Base-by-base conservation (phyloP, 1,140 invertebrate genomes). In the Macrotrachela quadricornifera region DNA sequence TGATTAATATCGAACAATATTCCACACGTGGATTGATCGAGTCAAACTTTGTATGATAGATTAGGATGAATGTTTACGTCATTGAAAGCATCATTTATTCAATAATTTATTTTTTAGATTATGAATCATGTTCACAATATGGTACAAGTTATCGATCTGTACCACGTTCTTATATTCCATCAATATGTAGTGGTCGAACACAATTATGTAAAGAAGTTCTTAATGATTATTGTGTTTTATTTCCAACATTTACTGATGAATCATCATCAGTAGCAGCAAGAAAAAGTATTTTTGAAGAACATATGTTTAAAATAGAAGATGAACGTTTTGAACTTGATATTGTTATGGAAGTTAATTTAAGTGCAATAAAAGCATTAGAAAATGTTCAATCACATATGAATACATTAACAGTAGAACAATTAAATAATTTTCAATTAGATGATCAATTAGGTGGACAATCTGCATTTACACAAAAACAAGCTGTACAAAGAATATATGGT, bases 221-320 rank as follows among this genome's bases (percentile, higher is more conserved):
- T 1, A 97, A 97, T 66, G 88, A 96, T 64, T 88, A 84, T 10
- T 96, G 87, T 87, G 91, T 96, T 0, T 96, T 88, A 1, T 95
- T 96, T 65, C 91, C 92, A 0, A 88, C 88, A 0, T 97, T 90
- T 90, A 92, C 87, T 9, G 92, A 97, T 67, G 91, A 97, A 62
- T 91, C 87, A 10, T 91, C 88, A 0, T 95, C 94, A 72, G 87
- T 94, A 3, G 91, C 85, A 43, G 91, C 86, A 1, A 76, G 87
- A 16, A 97, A 96, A 75, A 96, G 87, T 0, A 84, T 88, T 63
- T 96, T 84, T 62, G 92, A 97, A 67, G 92, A 97, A 67, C 88
- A 84, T 61, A 94, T 96, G 59, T 97, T 94, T 68, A 77, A 85
- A 48, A 94, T 85, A 69, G 88, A 95, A 68, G 88, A 94, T 70